Conservation (phyloP, 64 coral and sea anemone species). For the Stylophora pistillata region DNA sequence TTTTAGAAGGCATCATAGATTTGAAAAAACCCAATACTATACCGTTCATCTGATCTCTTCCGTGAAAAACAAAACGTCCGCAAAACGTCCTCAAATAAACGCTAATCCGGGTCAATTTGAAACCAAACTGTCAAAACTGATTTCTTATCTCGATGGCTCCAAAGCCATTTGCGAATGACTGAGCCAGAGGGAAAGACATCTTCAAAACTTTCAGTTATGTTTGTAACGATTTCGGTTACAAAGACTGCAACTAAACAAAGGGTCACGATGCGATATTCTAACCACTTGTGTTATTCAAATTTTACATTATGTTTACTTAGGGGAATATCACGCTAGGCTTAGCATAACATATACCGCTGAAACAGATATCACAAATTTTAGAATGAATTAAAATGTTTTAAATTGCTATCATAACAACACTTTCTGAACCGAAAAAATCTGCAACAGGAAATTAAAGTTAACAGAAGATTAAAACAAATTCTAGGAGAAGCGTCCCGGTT, state of each 20-base stretch:
- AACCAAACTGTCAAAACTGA: not conserved
- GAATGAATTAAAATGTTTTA: not conserved
- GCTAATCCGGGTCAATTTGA: not conserved
- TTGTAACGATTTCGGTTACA: not conserved
- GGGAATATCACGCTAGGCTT: not conserved
- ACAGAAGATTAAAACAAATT: too few relatives aligned
- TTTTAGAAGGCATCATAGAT: not conserved
- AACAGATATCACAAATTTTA: not conserved
- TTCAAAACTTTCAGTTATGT: not conserved
- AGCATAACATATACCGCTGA: not conserved
- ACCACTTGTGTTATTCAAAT: slow-evolving; percentile 22
- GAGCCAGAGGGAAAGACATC: not conserved
- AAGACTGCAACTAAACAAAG: slow-evolving; percentile 12
- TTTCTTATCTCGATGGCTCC: not conserved
- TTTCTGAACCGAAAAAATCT: not conserved
- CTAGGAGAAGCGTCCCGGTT: too few relatives aligned
- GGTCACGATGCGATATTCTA: slow-evolving; percentile 3
- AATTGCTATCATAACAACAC: not conserved
- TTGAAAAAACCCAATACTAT: not conserved
- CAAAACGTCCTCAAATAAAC: not conserved
- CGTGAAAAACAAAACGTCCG: not conserved
- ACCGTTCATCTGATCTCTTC: not conserved
- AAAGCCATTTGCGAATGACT: not conserved
- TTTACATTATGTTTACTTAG: not conserved
- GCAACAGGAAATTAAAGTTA: not conserved